Conservation (phyloP, 2,797 vertebrate species). For the Podarcis lilfordi region DNA sequence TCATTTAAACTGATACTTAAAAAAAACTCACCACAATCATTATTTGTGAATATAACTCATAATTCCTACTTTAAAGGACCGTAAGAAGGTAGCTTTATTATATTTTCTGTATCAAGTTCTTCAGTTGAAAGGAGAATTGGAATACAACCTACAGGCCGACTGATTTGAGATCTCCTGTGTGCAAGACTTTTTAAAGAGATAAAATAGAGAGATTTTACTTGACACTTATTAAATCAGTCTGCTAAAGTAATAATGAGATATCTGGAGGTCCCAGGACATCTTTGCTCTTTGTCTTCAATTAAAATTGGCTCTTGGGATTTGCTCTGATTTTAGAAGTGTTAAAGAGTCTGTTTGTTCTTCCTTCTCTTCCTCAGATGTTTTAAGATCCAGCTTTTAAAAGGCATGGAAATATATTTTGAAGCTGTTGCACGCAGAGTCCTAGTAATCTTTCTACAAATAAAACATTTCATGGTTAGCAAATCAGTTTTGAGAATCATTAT, state of each 20-base stretch:
- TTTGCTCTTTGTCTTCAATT: not conserved
- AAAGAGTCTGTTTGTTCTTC: conserved; percentile 17
- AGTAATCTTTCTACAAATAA: not conserved
- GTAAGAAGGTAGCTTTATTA: not conserved
- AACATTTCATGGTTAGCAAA: not conserved
- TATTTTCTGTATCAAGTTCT: conserved; percentile 15
- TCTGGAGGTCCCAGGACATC: not conserved
- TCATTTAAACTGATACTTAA: not conserved
- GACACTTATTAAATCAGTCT: not conserved
- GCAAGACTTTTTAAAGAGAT: not conserved
- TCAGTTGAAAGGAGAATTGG: not conserved
- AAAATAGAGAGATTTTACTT: conserved; percentile 48
- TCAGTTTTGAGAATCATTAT: conserved; percentile 1
- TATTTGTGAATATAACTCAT: not conserved
- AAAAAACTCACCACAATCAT: not conserved
- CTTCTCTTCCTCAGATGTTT: not conserved
- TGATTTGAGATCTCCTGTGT: not conserved
- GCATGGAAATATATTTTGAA: conserved; percentile 7
- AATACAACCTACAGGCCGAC: not conserved
- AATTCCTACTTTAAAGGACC: not conserved
- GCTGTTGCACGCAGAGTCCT: not conserved
- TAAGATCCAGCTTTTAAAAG: conserved; percentile 6
- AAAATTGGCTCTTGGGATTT: not conserved
- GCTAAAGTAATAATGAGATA: conserved; percentile 21
- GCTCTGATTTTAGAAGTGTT: conserved; percentile 5